A percentile compares a stretch with the other conserved stretches of the same genome.
Conservation (phyloP, 2,113 vertebrate species). For the Stercorarius parasiticus region DNA sequence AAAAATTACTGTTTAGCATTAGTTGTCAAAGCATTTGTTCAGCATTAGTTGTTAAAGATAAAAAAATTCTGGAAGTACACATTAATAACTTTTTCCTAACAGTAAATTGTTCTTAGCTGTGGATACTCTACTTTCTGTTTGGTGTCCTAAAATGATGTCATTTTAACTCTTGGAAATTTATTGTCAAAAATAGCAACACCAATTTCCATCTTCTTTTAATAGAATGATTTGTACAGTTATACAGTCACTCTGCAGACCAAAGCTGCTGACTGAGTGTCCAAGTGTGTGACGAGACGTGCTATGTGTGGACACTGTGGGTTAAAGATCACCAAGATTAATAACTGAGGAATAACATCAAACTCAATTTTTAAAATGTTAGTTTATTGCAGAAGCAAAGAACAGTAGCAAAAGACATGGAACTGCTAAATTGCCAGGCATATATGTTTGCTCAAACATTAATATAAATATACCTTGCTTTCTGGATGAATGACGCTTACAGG, state of each 20-base stretch:
- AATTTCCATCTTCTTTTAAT: not conserved
- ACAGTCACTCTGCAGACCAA: not conserved
- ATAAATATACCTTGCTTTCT: not conserved
- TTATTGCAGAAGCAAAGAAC: not conserved
- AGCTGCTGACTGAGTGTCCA: not conserved
- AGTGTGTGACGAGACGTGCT: not conserved
- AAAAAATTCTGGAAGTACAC: not conserved
- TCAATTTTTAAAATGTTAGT: rapidly evolving
- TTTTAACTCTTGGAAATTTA: not conserved
- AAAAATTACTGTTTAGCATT: not conserved
- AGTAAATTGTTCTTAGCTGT: not conserved
- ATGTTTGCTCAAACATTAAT: not conserved
- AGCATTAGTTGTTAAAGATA: not conserved
- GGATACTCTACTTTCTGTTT: not conserved
- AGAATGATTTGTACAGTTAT: not conserved
- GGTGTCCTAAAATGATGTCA: not conserved
- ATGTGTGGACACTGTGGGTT: rapidly evolving
- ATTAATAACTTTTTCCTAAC: not conserved
- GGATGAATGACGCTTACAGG: not conserved
- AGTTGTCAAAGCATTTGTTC: not conserved
- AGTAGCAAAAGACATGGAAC: not conserved
- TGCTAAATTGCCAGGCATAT: not conserved
- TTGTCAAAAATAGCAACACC: not conserved
- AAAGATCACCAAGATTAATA: not conserved
- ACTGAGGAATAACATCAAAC: not conserved